Evolutionary conservation across 2,113 vertebrate species (phyloP), one percentile per base, ranked within the genome.

Genomic region (Macheiramphus alcinus): DNA sequence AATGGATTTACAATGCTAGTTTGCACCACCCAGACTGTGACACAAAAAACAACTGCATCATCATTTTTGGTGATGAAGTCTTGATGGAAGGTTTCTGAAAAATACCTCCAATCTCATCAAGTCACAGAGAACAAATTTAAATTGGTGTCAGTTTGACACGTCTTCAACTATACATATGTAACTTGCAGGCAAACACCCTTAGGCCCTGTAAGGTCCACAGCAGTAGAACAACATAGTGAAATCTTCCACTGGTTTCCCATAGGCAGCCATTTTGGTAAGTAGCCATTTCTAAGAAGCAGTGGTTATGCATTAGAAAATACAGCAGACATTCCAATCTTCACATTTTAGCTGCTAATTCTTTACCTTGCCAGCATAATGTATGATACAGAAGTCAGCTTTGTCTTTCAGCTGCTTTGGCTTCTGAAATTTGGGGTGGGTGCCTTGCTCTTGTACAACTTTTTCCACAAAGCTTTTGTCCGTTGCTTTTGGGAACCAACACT

Each of bases 401-500:
- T 99, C 99, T 98, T 99, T 99, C 96, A 99, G 99, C 94, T 99
- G 99, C 97, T 99, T 99, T 45, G 99, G 99, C 94, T 99, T 99
- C 92, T 99, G 98, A 98, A 99, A 99, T 95, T 99, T 99, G 78
- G 99, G 98, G 94, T 99, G 99, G 1, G 98, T 98, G 55, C 99
- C 99, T 97, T 99, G 99, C 58, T 99, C 99, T 97, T 99, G 99
- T 68, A 99, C 95, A 72, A 99, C 99, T 97, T 99, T 99, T 97
- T 99, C 99, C 93, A 99, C 99, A 78, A 99, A 99, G 96, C 99
- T 99, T 98, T 99, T 99, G 97, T 99, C 99, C 1, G 99, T 99
- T 91, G 99, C 99, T 97, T 99, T 99, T 75, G 99, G 99, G 86
- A 99, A 99, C 99, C 99, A 99, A 97, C 99, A 99, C 92, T 99